phyloP scores from a whole-genome alignment of 2,888 invertebrate species.

The Lycocerus yunnanus region DNA sequence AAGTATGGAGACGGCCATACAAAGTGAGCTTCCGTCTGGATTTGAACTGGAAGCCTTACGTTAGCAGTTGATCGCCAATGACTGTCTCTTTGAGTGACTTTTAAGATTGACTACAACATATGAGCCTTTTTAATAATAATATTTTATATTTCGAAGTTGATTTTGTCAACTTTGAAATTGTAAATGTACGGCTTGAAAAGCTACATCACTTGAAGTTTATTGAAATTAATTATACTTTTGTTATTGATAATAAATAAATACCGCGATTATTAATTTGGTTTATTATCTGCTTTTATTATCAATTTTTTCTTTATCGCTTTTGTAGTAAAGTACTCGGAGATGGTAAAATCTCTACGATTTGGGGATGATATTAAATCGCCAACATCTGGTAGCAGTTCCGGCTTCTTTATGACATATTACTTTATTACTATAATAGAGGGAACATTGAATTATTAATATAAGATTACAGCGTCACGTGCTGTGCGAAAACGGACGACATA shows the following conservation, averaged over 20 bases:
- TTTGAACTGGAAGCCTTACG: too few relatives aligned
- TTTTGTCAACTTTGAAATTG: too few relatives aligned
- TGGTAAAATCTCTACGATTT: constrained; percentile 34
- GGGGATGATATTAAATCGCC: constrained; percentile 55
- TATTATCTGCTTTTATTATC: background rate
- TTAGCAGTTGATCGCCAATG: too few relatives aligned
- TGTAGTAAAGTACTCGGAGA: constrained; percentile 20
- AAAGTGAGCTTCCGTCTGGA: too few relatives aligned
- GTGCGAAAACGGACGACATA: constrained; percentile 25
- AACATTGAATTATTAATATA: constrained; percentile 58
- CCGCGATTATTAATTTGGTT: background rate
- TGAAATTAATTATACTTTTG: background rate
- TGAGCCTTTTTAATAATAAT: too few relatives aligned
- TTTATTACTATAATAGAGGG: constrained; percentile 58
- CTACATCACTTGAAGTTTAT: background rate
- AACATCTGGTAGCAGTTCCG: constrained; percentile 54
- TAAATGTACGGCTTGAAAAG: too few relatives aligned
- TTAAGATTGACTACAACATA: too few relatives aligned
- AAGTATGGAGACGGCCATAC: too few relatives aligned
- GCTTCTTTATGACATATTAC: constrained; percentile 55
- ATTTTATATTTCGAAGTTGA: too few relatives aligned
- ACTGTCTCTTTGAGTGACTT: too few relatives aligned
- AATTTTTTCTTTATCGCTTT: constrained; percentile 12
- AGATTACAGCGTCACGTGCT: constrained; percentile 48
- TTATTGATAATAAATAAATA: background rate